Base-by-base conservation (phyloP, 2,797 vertebrate species). In the Paratrypauchen microcephalus region DNA sequence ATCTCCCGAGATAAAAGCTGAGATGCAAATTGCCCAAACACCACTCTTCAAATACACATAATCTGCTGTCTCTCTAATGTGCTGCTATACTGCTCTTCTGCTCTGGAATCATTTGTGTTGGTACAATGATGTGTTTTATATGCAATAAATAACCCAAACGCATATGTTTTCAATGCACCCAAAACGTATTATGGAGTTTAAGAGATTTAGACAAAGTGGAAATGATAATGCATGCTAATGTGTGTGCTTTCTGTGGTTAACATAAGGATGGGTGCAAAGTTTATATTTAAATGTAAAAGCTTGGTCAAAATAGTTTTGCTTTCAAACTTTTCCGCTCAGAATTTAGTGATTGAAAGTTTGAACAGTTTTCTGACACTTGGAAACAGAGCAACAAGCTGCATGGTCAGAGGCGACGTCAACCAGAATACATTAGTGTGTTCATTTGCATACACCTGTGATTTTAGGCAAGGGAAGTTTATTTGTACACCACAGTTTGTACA, bases 71-170 rank as follows among this genome's bases (percentile, higher is more conserved):
- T 28, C 12, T 57, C 26, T 57, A 57, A 26, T 5, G 24, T 59
- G 62, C 36, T 63, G 69, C 16, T 45, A n/a, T 62, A 39, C 36
- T 48, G 54, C 32, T 77, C 23, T 68, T 36, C 62, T 47, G 61
- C 67, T 63, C 39, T 65, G 69, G 62, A 78, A 81, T 76, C 70
- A 72, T 79, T 60, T 70, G 75, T 36, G 32, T 36, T 9, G 32
- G 32, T 36, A 36, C 7, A 36, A 36, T 36, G 8, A 8, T 2
- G 32, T 9, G 1, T 36, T 36, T 36, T 32, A 32, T 32, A 32
- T 32, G 30, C 30, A 32, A 32, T 50, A 61, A 54, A 59, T n/a
- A 7, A n/a, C 39, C 13, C 21, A 62, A 66, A 36, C 45, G 47
- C 66, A 63, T 48, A 32, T 55, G 9, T 36, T 66, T 28, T 13